Evolutionary conservation across 1,140 invertebrate species (phyloP).

Genomic region (Micrasema longulum): DNA sequence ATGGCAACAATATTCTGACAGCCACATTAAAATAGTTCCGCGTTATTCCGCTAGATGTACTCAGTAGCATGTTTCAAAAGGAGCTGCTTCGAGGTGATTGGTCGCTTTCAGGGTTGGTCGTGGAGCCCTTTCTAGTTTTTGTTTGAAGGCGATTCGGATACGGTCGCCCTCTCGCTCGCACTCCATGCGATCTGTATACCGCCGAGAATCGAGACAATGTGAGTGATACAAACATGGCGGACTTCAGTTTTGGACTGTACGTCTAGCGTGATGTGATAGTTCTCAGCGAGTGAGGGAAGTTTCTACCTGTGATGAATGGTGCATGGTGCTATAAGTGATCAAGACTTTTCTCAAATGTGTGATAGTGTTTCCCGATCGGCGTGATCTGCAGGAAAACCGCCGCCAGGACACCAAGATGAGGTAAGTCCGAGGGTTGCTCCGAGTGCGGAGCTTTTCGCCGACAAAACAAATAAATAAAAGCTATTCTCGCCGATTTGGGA

Average conservation of each 20-base stretch:
- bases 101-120: slow-evolving; percentile 46
- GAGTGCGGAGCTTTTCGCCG: slow-evolving; percentile 23
- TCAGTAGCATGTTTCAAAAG: not conserved
- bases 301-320: slow-evolving; percentile 40
- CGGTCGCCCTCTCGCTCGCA: not conserved
- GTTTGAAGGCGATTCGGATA: not conserved
- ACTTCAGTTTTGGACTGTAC: slow-evolving; percentile 39
- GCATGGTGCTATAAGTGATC: slow-evolving; percentile 38
- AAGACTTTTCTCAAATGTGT: slow-evolving; percentile 44
- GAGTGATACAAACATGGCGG: slow-evolving; percentile 44
- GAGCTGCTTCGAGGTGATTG: slow-evolving; percentile 34
- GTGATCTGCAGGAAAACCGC: slow-evolving; percentile 40
- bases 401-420: slow-evolving; percentile 37
- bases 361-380: slow-evolving; percentile 23
- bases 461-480: slow-evolving; percentile 44
- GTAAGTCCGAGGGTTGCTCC: slow-evolving; percentile 23
- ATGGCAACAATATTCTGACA: slow-evolving; percentile 11
- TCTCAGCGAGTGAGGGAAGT: slow-evolving; percentile 21
- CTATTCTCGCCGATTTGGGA: slow-evolving; percentile 18
- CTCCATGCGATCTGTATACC: not conserved
- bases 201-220: slow-evolving; percentile 26
- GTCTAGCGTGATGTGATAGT: slow-evolving; percentile 25
- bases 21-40: slow-evolving; percentile 13
- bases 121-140: slow-evolving; percentile 34
- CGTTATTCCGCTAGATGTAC: slow-evolving; percentile 6